Base-by-base conservation (phyloP, 2,113 vertebrate species). In the Urocynchramus pylzowi region DNA sequence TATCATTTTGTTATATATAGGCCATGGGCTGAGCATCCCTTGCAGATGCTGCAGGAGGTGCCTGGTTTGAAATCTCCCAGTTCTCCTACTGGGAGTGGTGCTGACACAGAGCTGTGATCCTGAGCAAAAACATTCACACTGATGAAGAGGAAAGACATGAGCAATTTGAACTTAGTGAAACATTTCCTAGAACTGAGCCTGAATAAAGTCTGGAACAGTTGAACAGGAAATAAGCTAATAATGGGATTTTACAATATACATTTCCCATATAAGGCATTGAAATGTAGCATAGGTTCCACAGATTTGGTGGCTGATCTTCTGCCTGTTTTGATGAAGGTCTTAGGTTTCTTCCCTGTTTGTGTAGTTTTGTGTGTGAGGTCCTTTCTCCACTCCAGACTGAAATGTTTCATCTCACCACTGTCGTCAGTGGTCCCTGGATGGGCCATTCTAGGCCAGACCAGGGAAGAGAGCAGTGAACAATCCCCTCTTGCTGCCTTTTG, bases 141-240 rank as follows among this genome's bases (percentile, higher is more conserved):
- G 54, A 49, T 90, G 61, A 53, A 70, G 84, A 94, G 71, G 69
- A 96, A 95, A 96, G 90, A 94, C 80, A 95, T 92, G 88, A 93
- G 75, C 93, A 83, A 63, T 95, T 78, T 91, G 65, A 93, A 61
- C 89, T 96, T 76, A n/a, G 90, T 71, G 88, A 96, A 92, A 85
- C 96, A 90, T 96, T 97, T 97, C 97, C 95, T 96, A 96, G 91
- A 95, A 79, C 84, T 89, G 84, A 95, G 93, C 31, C 68, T 88
- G 93, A 96, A 67, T 90, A 79, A 95, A 93, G 93, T 95, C 92
- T 95, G 95, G 84, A 95, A 95, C 84, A 70, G 78, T 23, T 91
- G 95, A 84, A 77, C 79, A 97, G 96, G 96, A 96, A 95, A 96
- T 95, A 96, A 95, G 85, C 91, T 88, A 86, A 94, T 82, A 90